Evolutionary conservation across 2,113 vertebrate species (phyloP).

Genomic region (Melanerpes formicivorus): DNA sequence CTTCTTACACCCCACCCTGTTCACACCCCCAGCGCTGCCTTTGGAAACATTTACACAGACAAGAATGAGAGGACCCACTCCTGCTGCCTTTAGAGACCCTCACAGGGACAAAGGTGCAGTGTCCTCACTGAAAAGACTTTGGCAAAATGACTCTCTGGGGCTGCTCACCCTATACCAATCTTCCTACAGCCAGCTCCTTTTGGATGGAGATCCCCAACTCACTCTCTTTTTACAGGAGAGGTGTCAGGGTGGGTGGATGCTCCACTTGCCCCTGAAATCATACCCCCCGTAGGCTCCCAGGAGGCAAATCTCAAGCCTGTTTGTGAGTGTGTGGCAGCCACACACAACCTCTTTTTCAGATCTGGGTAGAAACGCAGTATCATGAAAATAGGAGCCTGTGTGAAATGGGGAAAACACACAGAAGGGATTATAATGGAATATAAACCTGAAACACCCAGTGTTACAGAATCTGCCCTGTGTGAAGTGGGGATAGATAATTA

Average conservation of each 20-base stretch:
- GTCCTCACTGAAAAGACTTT: background rate
- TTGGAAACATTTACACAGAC: background rate
- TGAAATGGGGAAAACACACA: conserved; percentile 1
- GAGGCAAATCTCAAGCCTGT: background rate
- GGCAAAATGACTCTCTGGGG: background rate
- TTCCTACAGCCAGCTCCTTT: background rate
- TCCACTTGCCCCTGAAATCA: accelerated
- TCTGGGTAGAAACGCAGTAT: background rate
- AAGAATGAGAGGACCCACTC: no score
- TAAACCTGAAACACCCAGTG: background rate
- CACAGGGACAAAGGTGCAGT: background rate
- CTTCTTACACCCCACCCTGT: no score
- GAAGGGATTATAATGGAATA: background rate
- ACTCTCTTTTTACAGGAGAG: accelerated
- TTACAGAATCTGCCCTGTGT: background rate
- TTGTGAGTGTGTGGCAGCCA: accelerated
- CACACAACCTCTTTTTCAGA: background rate
- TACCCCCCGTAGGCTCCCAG: background rate
- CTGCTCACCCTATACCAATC: background rate
- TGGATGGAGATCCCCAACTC: no score
- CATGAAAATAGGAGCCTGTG: accelerated
- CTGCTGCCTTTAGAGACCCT: background rate
- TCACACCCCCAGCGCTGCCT: background rate
- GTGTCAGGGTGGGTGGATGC: background rate
- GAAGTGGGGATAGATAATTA: conserved; percentile 1